Evolutionary conservation across 2,113 vertebrate genomes (phyloP).

Genomic region (Struthidea cinerea): DNA sequence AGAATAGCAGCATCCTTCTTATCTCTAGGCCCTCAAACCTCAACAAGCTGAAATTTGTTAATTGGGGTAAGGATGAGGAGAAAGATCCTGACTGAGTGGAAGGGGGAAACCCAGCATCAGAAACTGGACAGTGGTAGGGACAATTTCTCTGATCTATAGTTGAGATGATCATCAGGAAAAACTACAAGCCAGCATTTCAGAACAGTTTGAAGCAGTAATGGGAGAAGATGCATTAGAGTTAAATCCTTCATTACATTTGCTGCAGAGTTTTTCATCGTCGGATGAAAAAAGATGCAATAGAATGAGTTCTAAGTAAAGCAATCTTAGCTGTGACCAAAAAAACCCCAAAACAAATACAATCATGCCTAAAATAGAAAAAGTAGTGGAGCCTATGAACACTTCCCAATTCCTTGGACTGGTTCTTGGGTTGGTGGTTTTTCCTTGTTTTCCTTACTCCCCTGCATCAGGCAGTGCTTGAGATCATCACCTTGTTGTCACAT

Average conservation of each 20-base stretch:
- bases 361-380: not conserved
- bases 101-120: not conserved
- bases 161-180: not conserved
- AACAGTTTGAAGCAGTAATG: not conserved
- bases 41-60: not conserved
- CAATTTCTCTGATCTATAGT: not conserved
- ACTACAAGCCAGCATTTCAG: not conserved
- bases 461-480: conserved; percentile 31
- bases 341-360: not conserved
- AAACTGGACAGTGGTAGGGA: not conserved
- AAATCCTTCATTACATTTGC: not conserved
- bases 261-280: not conserved
- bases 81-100: not conserved
- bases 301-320: not conserved
- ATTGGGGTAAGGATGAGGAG: not conserved
- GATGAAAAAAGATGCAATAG: not conserved
- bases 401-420: not conserved
- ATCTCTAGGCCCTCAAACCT: not conserved
- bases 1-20: not conserved
- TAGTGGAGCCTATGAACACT: not conserved
- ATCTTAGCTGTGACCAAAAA: not conserved
- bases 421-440: not conserved
- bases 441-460: conserved; percentile 7
- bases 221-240: not conserved
- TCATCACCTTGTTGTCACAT: conserved; percentile 55